These are phyloP conservation scores for Lerista edwardsae DNA, from an alignment of 2,797 vertebrate genomes.

Conservation along the genomic window DNA sequence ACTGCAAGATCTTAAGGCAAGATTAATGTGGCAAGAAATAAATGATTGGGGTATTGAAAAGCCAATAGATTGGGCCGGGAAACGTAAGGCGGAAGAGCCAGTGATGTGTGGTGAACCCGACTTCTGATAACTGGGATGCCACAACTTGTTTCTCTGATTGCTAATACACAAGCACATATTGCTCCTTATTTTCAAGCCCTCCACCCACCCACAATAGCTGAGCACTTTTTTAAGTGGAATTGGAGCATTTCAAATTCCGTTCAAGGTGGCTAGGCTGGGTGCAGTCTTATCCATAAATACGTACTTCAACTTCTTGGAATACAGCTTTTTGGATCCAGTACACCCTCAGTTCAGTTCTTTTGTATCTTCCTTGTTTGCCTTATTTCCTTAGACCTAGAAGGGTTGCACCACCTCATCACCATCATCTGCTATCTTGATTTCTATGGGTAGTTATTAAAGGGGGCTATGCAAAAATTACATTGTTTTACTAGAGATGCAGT, in stretches of 20 bases:
- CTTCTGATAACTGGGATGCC: neutral
- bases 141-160: neutral
- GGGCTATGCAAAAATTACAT: neutral
- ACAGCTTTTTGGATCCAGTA: neutral
- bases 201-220: too few species aligned
- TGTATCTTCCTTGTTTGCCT: neutral
- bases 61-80: neutral
- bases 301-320: neutral
- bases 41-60: neutral
- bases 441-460: neutral
- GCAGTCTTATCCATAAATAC: neutral
- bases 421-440: neutral
- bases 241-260: neutral
- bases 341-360: neutral
- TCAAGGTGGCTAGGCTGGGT: neutral
- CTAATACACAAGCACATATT: neutral
- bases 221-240: conserved; percentile 1
- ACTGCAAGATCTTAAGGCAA: neutral
- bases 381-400: too few species aligned
- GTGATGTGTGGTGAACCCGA: neutral
- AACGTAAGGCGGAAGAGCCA: neutral
- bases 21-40: neutral
- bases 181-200: neutral
- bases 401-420: neutral
- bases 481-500: neutral